Percentiles rank a stretch among this genome's conserved stretches.
Conservation (phyloP, 2,113 vertebrate genomes). For the Rhynchomys soricoides region DNA sequence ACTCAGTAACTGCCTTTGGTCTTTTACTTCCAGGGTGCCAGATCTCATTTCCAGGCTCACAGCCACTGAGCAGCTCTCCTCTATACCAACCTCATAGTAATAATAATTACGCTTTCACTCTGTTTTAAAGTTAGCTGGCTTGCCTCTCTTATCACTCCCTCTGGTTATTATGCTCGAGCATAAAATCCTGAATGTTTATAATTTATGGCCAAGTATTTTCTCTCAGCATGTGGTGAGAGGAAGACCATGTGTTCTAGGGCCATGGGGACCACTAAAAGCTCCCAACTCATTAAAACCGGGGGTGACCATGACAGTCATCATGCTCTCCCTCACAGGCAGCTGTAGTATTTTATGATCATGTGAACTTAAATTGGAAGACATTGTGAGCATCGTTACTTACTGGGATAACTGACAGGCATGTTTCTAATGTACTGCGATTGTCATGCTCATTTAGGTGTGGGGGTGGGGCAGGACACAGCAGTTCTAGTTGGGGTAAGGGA, state of each 20-base stretch:
- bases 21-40: neutral
- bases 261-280: neutral
- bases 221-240: neutral
- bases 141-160: neutral
- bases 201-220: neutral
- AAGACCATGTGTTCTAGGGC: neutral
- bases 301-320: rapidly evolving
- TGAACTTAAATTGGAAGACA: neutral
- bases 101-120: neutral
- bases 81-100: neutral
- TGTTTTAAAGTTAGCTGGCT: neutral
- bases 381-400: neutral
- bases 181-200: conserved; percentile 15
- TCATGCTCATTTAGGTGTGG: neutral
- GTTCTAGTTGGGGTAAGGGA: neutral
- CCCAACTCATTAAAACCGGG: neutral
- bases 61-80: neutral
- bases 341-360: neutral
- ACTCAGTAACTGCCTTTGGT: neutral
- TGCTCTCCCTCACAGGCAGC: neutral
- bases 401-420: neutral
- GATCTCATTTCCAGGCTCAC: neutral
- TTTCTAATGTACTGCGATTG: neutral
- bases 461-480: neutral
- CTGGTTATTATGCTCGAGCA: neutral